Conservation (phyloP, 2,888 invertebrate genomes). For the Orthonychiurus folsomi region DNA sequence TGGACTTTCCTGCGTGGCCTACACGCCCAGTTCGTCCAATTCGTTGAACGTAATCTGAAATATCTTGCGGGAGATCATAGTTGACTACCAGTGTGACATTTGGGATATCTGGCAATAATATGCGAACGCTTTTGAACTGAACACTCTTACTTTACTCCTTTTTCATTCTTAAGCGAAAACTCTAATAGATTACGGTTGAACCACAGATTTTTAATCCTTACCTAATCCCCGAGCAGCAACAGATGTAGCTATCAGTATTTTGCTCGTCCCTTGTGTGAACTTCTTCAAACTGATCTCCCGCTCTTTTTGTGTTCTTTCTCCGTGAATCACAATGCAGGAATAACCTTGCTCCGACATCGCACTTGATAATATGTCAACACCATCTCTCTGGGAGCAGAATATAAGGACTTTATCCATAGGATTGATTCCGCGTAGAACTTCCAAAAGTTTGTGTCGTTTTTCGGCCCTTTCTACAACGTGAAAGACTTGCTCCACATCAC, state of each 20-base stretch:
- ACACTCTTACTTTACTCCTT: background rate
- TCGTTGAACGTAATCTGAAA: slow-evolving; percentile 49
- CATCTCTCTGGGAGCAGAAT: slow-evolving; percentile 72
- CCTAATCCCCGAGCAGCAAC: slow-evolving; percentile 87
- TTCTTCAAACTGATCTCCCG: slow-evolving; percentile 65
- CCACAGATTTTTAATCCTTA: slow-evolving; percentile 44
- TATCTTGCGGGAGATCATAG: slow-evolving; percentile 47
- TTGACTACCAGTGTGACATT: slow-evolving; percentile 57
- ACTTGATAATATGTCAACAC: slow-evolving; percentile 62
- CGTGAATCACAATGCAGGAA: slow-evolving; percentile 60
- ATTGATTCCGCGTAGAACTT: slow-evolving; percentile 54
- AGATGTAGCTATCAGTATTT: slow-evolving; percentile 84
- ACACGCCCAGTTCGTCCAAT: slow-evolving; percentile 50
- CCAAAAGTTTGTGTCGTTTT: slow-evolving; percentile 64
- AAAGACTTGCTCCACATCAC: slow-evolving; percentile 77
- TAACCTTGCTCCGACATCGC: slow-evolving; percentile 1
- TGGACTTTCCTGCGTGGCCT: slow-evolving; percentile 46
- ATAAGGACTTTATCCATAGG: slow-evolving; percentile 54
- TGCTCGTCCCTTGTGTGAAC: slow-evolving; percentile 67
- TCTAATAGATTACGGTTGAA: no score
- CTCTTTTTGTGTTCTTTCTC: slow-evolving; percentile 45
- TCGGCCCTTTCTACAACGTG: slow-evolving; percentile 59
- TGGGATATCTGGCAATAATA: slow-evolving; percentile 63
- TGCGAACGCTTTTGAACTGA: background rate
- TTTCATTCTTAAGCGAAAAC: no score